Base-by-base conservation (phyloP, 2,888 invertebrate species). In the Torymus texanus region DNA sequence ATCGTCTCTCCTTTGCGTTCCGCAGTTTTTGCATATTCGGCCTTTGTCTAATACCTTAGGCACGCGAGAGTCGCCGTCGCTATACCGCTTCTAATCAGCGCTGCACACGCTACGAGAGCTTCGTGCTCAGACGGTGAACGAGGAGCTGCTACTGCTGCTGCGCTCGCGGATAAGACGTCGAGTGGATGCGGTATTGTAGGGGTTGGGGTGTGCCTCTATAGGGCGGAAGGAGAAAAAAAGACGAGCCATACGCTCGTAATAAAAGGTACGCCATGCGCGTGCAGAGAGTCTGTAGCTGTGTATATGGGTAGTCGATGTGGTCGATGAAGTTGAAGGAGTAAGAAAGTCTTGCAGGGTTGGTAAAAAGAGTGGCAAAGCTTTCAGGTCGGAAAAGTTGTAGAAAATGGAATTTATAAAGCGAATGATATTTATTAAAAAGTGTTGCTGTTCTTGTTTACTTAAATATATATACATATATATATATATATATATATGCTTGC, bases 41-140 rank as follows among this genome's bases (percentile, higher is more conserved):
- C 75, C 85, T 86, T 86, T 84, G 84, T 84, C 85, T 87, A 86
- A 88, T 88, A 85, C 85, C 83, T 79, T 79, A 21, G 80, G 62
- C 67, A 85, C 83, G 85, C 85, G 85, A 84, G 87, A 85, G 88
- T 86, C 87, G 86, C 87, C 21, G 21, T 21, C 21, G 21, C 21
- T 21, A 21, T 21, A 21, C 21, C 85, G 88, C 88, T 88, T 89
- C 88, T 89, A 89, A 89, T 89, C 89, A 89, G 86, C 85, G 85
- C 83, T 61, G 61, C 14, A 67, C 21, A 61, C 11, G 50, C 13
- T 13, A 12, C 61, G 56, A 70, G 56, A 63, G 70, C 62, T 76
- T 70, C 68, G 73, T 73, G 73, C 73, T 73, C 41, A 73, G 63
- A 73, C 63, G 56, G 29, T 12, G 41, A 29, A 12, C 21, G 14